These are phyloP conservation scores for Florisuga fusca DNA, from an alignment of 2,797 vertebrate species.

Conservation along the genomic window DNA sequence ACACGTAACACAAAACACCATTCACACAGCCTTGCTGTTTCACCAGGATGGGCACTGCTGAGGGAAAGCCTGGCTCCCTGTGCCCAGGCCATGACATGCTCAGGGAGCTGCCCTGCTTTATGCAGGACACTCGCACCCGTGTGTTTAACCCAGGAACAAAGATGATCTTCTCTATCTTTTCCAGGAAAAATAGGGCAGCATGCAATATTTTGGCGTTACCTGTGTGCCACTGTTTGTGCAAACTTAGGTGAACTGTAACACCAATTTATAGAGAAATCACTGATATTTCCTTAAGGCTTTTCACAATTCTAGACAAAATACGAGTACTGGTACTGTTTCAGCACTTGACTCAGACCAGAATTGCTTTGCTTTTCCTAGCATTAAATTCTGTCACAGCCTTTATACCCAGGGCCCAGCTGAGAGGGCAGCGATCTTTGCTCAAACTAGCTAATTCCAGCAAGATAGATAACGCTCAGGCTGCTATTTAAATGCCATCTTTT, in stretches of 20 bases:
- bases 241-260: background rate
- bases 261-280: background rate
- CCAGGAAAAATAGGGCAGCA: background rate
- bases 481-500: background rate
- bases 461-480: background rate
- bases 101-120: accelerated
- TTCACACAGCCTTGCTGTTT: accelerated
- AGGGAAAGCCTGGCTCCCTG: background rate
- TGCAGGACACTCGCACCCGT: accelerated
- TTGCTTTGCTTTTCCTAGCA: constrained; percentile 30
- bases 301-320: background rate
- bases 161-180: background rate
- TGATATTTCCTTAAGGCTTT: background rate
- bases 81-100: background rate
- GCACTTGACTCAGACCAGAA: background rate
- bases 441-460: background rate
- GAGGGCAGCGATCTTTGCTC: background rate
- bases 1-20: background rate
- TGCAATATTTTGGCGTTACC: background rate
- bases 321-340: background rate
- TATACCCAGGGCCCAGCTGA: background rate
- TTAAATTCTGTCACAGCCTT: constrained; percentile 2
- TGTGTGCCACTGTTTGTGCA: background rate
- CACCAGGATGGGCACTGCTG: accelerated
- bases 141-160: background rate